phyloP scores from a whole-genome alignment of 2,888 invertebrate species.

The Monochamus alternatus region DNA sequence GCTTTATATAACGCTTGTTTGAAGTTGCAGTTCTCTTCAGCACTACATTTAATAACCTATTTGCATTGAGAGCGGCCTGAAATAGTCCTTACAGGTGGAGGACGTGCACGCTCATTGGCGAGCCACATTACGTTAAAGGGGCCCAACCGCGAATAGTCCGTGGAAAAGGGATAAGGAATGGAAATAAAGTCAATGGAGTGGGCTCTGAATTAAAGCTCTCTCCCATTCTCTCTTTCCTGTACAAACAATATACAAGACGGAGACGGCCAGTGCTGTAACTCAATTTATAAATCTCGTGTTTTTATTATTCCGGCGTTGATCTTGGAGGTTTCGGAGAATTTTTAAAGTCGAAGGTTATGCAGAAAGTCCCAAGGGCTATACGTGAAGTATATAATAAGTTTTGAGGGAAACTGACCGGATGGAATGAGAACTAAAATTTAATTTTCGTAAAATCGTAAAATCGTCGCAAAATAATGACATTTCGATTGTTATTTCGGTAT shows the following conservation, averaged over 20 bases:
- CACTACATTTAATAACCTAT: neutral
- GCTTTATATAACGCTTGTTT: neutral
- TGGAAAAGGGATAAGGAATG: slow-evolving; percentile 27
- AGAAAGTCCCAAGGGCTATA: neutral
- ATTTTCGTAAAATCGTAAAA: neutral
- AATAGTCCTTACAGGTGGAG: neutral
- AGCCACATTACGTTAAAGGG: neutral
- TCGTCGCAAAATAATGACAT: no score
- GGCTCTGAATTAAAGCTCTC: slow-evolving; percentile 35
- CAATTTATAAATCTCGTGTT: no score
- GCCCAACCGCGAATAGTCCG: neutral
- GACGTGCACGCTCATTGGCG: neutral
- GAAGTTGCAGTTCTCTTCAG: neutral
- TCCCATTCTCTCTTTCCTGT: slow-evolving; percentile 25
- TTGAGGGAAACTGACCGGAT: neutral
- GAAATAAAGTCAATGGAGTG: slow-evolving; percentile 38
- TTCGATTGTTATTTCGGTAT: no score
- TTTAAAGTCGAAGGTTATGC: no score
- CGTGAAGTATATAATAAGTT: neutral
- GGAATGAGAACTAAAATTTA: neutral
- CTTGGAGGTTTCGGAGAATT: no score
- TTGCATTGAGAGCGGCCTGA: neutral
- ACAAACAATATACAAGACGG: slow-evolving; percentile 23
- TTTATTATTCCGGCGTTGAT: no score
- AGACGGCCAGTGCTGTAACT: neutral